Percentiles rank a stretch among this genome's conserved stretches.
phyloP scores from a whole-genome alignment of 2,113 vertebrate species.

The Scopus umbretta region DNA sequence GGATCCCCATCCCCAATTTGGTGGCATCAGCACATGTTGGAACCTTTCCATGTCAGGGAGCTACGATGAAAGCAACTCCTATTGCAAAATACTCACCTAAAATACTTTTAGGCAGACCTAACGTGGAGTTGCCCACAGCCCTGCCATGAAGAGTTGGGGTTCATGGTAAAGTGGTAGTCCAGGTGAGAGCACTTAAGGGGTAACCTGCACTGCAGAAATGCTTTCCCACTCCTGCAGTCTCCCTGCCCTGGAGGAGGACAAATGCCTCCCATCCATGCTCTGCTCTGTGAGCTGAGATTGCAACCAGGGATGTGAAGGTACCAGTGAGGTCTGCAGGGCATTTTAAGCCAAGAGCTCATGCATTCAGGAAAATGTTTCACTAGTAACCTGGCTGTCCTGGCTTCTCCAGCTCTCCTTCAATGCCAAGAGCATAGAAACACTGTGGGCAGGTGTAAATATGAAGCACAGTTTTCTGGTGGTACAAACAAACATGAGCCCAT shows the following conservation, averaged over 20 bases:
- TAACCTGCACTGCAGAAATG: background rate
- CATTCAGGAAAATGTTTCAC: background rate
- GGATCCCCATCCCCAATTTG: background rate
- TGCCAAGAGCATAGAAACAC: background rate
- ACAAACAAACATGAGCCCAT: background rate
- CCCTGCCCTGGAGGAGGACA: background rate
- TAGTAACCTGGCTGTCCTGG: background rate
- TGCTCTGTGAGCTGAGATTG: background rate
- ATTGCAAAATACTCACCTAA: background rate
- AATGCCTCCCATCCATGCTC: background rate
- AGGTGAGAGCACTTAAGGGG: background rate
- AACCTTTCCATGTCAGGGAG: background rate
- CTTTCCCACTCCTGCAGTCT: background rate
- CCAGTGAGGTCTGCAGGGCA: background rate
- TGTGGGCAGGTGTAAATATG: background rate
- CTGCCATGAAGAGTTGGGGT: background rate
- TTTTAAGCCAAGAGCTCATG: background rate
- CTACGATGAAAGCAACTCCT: background rate
- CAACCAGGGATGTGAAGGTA: background rate
- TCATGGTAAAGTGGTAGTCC: background rate
- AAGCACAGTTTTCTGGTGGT: background rate
- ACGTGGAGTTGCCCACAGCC: background rate
- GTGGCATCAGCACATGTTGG: background rate
- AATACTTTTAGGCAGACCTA: background rate
- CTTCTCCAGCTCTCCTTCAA: background rate